Percentiles rank a stretch among this genome's conserved stretches.
These are phyloP conservation scores for Microtus oregoni DNA, from an alignment of 2,113 vertebrate species.

Conservation along the genomic window DNA sequence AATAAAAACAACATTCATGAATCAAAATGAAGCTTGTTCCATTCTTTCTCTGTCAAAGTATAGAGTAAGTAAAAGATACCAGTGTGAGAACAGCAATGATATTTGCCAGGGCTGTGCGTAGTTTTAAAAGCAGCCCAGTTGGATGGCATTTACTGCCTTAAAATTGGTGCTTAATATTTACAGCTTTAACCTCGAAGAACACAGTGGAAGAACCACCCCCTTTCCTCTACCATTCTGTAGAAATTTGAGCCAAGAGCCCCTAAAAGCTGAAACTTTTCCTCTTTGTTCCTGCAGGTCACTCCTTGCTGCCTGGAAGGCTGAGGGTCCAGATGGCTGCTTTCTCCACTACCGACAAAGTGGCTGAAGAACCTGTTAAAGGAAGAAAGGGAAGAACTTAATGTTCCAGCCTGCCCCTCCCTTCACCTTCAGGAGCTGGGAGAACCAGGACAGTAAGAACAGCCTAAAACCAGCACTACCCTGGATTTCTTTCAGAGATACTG, in stretches of 20 bases:
- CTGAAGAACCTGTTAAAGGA: constrained; percentile 48
- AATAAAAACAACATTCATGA: constrained; percentile 85
- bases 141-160: constrained; percentile 67
- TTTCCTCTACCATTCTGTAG: constrained; percentile 34
- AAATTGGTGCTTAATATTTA: constrained; percentile 78
- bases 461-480: neutral
- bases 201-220: constrained; percentile 5
- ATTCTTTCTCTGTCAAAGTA: constrained; percentile 79
- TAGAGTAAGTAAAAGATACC: constrained; percentile 72
- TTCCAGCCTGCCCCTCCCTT: neutral
- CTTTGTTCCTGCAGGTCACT: constrained; percentile 45
- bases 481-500: constrained; percentile 39
- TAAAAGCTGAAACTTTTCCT: constrained; percentile 39
- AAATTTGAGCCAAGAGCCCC: constrained; percentile 61
- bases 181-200: constrained; percentile 67
- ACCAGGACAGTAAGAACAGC: neutral
- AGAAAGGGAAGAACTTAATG: neutral
- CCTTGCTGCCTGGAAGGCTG: constrained; percentile 20
- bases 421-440: constrained; percentile 49
- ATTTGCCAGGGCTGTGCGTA: constrained; percentile 73
- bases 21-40: constrained; percentile 82
- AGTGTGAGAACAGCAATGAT: constrained; percentile 76
- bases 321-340: constrained; percentile 52
- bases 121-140: constrained; percentile 76
- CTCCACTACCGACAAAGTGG: constrained; percentile 45